Evolutionary conservation across 1,140 invertebrate genomes (phyloP).

Genomic region (Papilio glaucus): DNA sequence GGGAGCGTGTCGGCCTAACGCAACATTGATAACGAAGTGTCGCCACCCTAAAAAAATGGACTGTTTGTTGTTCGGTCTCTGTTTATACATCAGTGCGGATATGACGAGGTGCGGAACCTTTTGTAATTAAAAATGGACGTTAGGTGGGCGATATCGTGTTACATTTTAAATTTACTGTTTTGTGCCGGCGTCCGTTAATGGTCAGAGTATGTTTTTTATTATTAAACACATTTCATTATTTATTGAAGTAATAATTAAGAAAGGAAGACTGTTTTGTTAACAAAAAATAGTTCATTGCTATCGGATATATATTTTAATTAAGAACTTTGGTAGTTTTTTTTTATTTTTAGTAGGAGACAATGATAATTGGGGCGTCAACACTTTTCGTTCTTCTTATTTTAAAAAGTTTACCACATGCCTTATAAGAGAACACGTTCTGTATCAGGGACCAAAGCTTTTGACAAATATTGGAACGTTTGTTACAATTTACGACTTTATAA

Average conservation of each 20-base stretch:
- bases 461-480: background rate
- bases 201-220: constrained; percentile 32
- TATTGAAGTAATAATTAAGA: constrained; percentile 11
- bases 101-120: constrained; percentile 58
- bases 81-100: constrained; percentile 55
- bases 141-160: constrained; percentile 31
- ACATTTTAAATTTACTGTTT: constrained; percentile 44
- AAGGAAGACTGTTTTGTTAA: constrained; percentile 10
- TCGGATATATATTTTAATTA: constrained; percentile 10
- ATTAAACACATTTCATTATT: constrained; percentile 26
- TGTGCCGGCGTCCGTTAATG: constrained; percentile 40
- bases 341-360: background rate
- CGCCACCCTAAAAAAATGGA: constrained; percentile 63
- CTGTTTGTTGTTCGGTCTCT: constrained; percentile 63
- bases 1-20: constrained; percentile 56
- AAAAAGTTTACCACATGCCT: no score
- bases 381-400: background rate
- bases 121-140: constrained; percentile 61
- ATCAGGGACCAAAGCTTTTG: constrained; percentile 30
- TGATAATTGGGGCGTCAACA: constrained; percentile 9
- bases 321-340: background rate
- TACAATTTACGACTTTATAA: constrained; percentile 7
- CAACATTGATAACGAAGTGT: constrained; percentile 65
- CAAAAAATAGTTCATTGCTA: constrained; percentile 9
- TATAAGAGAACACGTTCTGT: no score